phyloP scores from a whole-genome alignment of 2,888 invertebrate genomes.

The Campoletis raptor region DNA sequence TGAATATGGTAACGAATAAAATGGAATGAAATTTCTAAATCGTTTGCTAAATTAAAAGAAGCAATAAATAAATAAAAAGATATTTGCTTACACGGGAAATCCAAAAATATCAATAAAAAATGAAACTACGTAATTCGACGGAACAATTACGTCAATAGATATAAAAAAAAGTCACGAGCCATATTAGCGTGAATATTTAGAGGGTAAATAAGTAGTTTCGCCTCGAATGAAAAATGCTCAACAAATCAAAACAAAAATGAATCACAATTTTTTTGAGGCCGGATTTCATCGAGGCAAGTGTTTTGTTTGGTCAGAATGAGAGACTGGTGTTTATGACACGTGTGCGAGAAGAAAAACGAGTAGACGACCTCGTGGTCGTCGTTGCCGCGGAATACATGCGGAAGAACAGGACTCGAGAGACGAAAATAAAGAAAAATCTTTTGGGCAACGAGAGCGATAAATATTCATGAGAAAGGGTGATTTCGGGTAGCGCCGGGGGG shows the following conservation, averaged over 20 bases:
- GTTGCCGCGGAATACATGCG: constrained; percentile 24
- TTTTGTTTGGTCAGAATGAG: neutral
- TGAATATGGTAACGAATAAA: too few species aligned
- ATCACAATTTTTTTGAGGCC: neutral
- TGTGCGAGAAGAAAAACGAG: constrained; percentile 17
- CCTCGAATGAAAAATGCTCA: neutral
- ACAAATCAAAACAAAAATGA: neutral
- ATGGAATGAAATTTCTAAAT: neutral
- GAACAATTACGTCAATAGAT: neutral
- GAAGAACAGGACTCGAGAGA: constrained; percentile 57
- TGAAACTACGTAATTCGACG: neutral
- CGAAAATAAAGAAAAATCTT: constrained; percentile 72
- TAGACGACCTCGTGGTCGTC: constrained; percentile 23
- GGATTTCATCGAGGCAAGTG: neutral
- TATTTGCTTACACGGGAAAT: neutral
- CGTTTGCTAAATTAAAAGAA: neutral
- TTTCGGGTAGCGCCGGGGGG: constrained; percentile 55
- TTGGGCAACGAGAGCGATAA: constrained; percentile 71
- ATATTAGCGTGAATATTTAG: neutral
- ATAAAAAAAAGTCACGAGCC: neutral
- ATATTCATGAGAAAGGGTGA: constrained; percentile 74
- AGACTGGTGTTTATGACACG: neutral
- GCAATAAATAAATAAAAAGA: neutral
- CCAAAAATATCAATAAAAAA: neutral
- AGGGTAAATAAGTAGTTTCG: neutral